These are phyloP conservation scores for Naja naja DNA, from an alignment of 2,113 vertebrate species.

Conservation along the genomic window DNA sequence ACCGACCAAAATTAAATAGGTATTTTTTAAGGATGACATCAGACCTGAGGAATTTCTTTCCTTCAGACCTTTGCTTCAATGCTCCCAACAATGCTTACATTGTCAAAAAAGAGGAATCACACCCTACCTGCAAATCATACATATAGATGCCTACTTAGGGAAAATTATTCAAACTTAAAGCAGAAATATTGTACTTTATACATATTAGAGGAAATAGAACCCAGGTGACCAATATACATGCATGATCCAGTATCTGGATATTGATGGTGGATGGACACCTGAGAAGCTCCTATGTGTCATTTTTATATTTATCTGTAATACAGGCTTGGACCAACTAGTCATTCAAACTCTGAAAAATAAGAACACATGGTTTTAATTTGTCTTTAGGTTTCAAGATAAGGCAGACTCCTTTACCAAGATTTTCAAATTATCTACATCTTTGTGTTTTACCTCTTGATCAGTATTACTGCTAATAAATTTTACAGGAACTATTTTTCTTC, in stretches of 20 bases:
- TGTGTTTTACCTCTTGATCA: neutral
- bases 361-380: neutral
- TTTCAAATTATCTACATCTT: neutral
- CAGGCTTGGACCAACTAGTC: neutral
- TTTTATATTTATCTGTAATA: neutral
- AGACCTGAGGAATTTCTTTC: neutral
- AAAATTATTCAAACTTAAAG: neutral
- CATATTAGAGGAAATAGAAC: no score
- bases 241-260: no score
- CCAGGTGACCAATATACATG: no score
- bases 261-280: no score
- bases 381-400: neutral
- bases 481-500: neutral
- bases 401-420: neutral
- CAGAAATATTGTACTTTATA: no score
- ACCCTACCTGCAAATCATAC: neutral
- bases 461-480: neutral
- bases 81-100: neutral
- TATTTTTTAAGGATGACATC: neutral
- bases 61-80: neutral
- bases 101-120: neutral
- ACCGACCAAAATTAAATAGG: neutral
- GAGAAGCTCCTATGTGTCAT: neutral
- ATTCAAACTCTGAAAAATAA: neutral
- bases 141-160: neutral